These are phyloP conservation scores for Neodiprion lecontei DNA, from an alignment of 1,140 invertebrate species.

Conservation along the genomic window DNA sequence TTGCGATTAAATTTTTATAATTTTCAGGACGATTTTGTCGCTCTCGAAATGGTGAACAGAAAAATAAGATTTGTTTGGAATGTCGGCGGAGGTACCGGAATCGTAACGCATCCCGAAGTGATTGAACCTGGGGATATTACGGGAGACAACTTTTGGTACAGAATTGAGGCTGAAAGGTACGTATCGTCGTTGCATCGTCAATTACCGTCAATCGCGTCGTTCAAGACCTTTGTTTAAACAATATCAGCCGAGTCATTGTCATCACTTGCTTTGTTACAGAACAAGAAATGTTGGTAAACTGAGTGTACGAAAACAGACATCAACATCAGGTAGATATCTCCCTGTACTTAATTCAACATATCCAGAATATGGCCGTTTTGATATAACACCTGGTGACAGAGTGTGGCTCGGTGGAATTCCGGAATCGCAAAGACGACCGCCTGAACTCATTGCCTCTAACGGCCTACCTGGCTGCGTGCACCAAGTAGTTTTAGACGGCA, in stretches of 20 bases:
- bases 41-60: slow-evolving; percentile 79
- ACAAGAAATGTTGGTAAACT: slow-evolving; percentile 66
- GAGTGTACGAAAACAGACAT: slow-evolving; percentile 60
- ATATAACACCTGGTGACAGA: slow-evolving; percentile 60
- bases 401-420: slow-evolving; percentile 68
- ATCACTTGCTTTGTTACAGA: slow-evolving; percentile 43
- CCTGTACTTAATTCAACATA: slow-evolving; percentile 57
- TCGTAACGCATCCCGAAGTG: slow-evolving; percentile 70
- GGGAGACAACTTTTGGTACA: slow-evolving; percentile 76
- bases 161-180: slow-evolving; percentile 72
- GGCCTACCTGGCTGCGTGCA: slow-evolving; percentile 80
- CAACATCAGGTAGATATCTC: slow-evolving; percentile 42
- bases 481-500: slow-evolving; percentile 78
- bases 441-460: slow-evolving; percentile 56
- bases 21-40: slow-evolving; percentile 72
- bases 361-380: slow-evolving; percentile 62
- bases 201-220: slow-evolving; percentile 9
- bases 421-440: slow-evolving; percentile 57
- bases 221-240: slow-evolving; percentile 11
- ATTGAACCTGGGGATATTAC: slow-evolving; percentile 64
- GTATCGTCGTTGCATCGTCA: slow-evolving; percentile 31
- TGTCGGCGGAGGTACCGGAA: slow-evolving; percentile 72
- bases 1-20: no score
- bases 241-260: background rate
- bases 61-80: slow-evolving; percentile 81